Evolutionary conservation across 2,888 invertebrate species (phyloP).

Genomic region (Perizoma flavofasciatum): DNA sequence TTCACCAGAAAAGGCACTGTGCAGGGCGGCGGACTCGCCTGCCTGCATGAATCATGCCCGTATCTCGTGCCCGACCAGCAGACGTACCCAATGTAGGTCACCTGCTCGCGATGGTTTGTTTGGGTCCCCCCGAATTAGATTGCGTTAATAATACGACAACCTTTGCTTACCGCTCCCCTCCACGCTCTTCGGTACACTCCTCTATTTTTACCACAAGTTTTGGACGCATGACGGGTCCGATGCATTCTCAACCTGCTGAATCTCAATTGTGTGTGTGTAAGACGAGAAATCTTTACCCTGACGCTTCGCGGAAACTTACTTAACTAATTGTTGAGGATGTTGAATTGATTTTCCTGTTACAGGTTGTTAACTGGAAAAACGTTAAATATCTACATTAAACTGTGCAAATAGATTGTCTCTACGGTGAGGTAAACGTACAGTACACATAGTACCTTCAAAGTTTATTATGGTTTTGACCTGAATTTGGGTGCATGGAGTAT

Average conservation of each 20-base stretch:
- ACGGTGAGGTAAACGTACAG: conserved; percentile 9
- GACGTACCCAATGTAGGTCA: conserved; percentile 76
- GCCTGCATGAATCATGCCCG: conserved; percentile 69
- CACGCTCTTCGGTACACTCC: conserved; percentile 45
- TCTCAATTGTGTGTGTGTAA: conserved; percentile 7
- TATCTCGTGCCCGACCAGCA: conserved; percentile 64
- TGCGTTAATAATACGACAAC: conserved; percentile 78
- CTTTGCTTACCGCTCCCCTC: conserved; percentile 65
- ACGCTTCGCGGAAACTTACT: conserved; percentile 16
- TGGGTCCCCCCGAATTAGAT: conserved; percentile 80
- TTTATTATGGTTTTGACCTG: background rate
- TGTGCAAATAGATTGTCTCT: conserved; percentile 10
- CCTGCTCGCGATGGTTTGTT: conserved; percentile 80
- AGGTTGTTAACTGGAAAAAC: conserved; percentile 20
- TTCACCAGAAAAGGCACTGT: no score
- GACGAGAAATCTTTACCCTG: background rate
- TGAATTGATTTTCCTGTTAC: conserved; percentile 27
- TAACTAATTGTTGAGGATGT: conserved; percentile 6
- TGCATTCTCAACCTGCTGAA: conserved; percentile 41
- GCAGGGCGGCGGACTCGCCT: conserved; percentile 30
- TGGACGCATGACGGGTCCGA: conserved; percentile 52
- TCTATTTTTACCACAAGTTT: conserved; percentile 62
- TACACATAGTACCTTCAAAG: no score
- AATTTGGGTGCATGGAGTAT: background rate
- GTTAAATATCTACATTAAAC: conserved; percentile 11